Conservation (phyloP, 2,888 invertebrate genomes). For the Protula sp. region DNA sequence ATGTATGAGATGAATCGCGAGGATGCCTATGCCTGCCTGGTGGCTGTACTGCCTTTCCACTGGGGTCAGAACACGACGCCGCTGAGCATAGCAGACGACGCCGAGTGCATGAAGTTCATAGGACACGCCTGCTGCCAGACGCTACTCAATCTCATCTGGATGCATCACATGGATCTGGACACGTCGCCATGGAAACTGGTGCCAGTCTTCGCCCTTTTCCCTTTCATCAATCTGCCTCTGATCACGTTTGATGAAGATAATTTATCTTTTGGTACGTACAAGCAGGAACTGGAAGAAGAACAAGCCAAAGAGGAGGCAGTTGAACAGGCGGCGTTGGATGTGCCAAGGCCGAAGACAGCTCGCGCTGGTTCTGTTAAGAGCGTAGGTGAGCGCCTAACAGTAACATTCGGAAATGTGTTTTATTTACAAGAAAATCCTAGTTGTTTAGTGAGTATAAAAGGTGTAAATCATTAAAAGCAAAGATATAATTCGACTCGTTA, state of each 20-base stretch:
- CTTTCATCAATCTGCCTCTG: slow-evolving; percentile 4
- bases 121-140: slow-evolving; percentile 20
- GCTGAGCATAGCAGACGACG: slow-evolving; percentile 15
- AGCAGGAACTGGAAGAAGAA: not conserved
- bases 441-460: no score
- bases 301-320: not conserved
- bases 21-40: slow-evolving; percentile 13
- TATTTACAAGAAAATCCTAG: no score
- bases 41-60: slow-evolving; percentile 15
- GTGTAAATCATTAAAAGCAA: not conserved
- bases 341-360: no score
- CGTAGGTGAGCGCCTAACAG: no score
- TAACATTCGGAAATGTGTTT: no score
- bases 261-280: slow-evolving; percentile 6
- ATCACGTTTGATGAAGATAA: slow-evolving; percentile 8
- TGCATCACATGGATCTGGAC: slow-evolving; percentile 16
- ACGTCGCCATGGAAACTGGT: slow-evolving; percentile 15
- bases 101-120: slow-evolving; percentile 17
- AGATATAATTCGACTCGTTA: not conserved
- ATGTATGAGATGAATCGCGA: slow-evolving; percentile 12
- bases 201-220: slow-evolving; percentile 7
- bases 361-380: no score
- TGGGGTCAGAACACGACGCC: slow-evolving; percentile 13
- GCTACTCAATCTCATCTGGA: slow-evolving; percentile 17
- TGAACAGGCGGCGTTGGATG: no score